Evolutionary conservation across 2,797 vertebrate genomes (phyloP).

Genomic region (Tiaroga cobitis): DNA sequence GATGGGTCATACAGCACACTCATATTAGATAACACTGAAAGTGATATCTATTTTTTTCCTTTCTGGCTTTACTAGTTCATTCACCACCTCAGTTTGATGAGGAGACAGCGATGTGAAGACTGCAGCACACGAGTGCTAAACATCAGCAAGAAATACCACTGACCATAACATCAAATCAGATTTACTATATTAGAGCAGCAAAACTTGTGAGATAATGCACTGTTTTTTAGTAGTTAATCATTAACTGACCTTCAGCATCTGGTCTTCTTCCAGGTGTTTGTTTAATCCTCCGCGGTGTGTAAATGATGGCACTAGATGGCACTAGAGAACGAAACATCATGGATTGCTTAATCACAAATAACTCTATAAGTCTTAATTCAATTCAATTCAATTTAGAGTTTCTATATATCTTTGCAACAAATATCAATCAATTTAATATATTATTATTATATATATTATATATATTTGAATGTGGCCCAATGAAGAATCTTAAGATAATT

Average conservation of each 20-base stretch:
- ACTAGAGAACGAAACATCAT: neutral
- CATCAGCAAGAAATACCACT: slow-evolving; percentile 21
- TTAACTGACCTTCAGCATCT: neutral
- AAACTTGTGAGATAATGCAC: neutral
- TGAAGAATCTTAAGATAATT: neutral
- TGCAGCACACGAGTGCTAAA: slow-evolving; percentile 49
- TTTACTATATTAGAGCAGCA: neutral
- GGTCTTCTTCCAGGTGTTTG: neutral
- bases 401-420: neutral
- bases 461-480: neutral
- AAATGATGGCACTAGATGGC: slow-evolving; percentile 8
- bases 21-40: neutral
- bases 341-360: neutral
- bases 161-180: neutral
- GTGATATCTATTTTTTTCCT: neutral
- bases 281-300: neutral
- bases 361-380: no score
- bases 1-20: neutral
- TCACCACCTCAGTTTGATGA: slow-evolving; percentile 7
- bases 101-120: slow-evolving; percentile 20
- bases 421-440: neutral
- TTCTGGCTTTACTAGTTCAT: slow-evolving; percentile 55
- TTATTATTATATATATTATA: neutral
- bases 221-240: neutral
- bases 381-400: no score